A percentile compares a stretch with the other conserved stretches of the same genome.
phyloP scores from a whole-genome alignment of 2,113 vertebrate genomes.

The Nanorana parkeri region DNA sequence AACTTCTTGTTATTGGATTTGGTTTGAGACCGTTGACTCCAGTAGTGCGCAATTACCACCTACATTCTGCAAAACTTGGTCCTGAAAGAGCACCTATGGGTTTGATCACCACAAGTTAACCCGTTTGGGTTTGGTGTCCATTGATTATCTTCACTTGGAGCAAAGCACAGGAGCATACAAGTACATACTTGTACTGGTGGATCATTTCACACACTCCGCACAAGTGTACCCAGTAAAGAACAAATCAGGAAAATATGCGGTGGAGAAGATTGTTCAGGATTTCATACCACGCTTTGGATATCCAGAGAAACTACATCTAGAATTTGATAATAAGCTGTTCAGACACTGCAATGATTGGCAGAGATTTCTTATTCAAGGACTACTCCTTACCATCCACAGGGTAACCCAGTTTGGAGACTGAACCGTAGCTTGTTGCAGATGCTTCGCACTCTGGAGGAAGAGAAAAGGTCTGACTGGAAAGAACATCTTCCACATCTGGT shows the following conservation, averaged over 20 bases:
- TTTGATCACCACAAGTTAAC: background rate
- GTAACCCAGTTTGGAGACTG: conserved; percentile 60
- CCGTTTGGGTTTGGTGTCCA: background rate
- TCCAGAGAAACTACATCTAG: conserved; percentile 56
- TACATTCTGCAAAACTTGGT: background rate
- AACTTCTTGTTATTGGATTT: background rate
- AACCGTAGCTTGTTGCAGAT: conserved; percentile 59
- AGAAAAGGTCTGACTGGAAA: conserved; percentile 59
- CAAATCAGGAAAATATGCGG: background rate
- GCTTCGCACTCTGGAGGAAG: conserved; percentile 62
- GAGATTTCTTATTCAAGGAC: conserved; percentile 49
- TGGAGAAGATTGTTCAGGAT: background rate
- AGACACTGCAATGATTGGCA: background rate
- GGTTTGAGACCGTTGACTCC: background rate
- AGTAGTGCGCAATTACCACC: background rate
- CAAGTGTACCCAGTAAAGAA: background rate
- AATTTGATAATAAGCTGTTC: conserved; percentile 53
- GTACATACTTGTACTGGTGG: background rate
- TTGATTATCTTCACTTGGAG: background rate
- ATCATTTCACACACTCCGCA: background rate
- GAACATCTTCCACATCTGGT: conserved; percentile 22
- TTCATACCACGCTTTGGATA: conserved; percentile 41
- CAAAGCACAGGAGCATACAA: background rate
- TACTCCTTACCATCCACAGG: conserved; percentile 57
- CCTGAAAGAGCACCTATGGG: background rate